Evolutionary conservation across 2,797 vertebrate species (phyloP).

Genomic region (Tokudaia muenninki): DNA sequence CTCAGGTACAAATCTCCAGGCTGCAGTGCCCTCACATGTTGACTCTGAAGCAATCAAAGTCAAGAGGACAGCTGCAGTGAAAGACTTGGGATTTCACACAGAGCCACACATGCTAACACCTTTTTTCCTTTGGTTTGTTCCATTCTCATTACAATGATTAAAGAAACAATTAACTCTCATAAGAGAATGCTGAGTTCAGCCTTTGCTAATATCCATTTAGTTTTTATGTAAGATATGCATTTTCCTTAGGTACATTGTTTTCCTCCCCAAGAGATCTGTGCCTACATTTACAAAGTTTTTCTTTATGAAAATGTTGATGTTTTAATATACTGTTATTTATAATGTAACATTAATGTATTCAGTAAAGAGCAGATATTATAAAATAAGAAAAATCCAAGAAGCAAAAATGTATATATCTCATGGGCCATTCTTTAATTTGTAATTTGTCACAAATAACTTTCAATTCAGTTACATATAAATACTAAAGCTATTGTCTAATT

Average conservation of each 20-base stretch:
- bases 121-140: neutral
- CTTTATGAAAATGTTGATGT: neutral
- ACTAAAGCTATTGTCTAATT: neutral
- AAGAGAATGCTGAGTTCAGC: neutral
- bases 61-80: neutral
- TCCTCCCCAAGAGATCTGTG: neutral
- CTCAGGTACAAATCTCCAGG: neutral
- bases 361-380: neutral
- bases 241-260: neutral
- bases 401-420: neutral
- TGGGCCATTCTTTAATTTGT: neutral
- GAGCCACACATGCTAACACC: neutral
- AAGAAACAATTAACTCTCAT: neutral
- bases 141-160: neutral
- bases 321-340: neutral
- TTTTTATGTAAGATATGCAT: neutral
- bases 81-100: neutral
- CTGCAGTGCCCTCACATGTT: neutral
- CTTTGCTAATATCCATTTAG: neutral
- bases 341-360: neutral
- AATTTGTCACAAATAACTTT: neutral
- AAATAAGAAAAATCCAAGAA: constrained; percentile 43
- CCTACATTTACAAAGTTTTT: neutral
- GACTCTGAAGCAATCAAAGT: neutral
- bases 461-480: neutral